These are phyloP conservation scores for Gavia stellata DNA, from an alignment of 2,113 vertebrate species.

Conservation along the genomic window DNA sequence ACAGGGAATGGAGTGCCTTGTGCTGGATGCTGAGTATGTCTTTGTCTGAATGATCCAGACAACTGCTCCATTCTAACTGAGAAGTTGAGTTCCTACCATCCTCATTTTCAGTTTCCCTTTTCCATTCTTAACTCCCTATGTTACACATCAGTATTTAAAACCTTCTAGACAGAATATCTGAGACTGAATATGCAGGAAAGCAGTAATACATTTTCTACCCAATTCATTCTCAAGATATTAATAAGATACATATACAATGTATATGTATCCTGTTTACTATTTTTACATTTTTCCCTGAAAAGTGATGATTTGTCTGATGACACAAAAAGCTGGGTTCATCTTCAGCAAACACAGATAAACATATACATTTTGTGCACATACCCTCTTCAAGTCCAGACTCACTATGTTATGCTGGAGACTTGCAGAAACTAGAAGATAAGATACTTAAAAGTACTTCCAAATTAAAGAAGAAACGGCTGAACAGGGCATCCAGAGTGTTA, in stretches of 20 bases:
- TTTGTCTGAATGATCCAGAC: background rate
- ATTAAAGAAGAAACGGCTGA: background rate
- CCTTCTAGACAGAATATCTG: background rate
- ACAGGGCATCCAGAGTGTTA: background rate
- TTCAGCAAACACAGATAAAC: background rate
- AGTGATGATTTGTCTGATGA: background rate
- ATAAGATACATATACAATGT: too few relatives aligned
- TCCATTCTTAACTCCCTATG: background rate
- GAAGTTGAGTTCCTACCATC: background rate
- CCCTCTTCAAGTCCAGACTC: background rate
- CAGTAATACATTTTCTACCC: background rate
- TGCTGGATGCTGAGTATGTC: background rate
- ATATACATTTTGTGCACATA: background rate
- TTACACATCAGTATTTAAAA: background rate
- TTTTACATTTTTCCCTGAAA: background rate
- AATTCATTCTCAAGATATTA: background rate
- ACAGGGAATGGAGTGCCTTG: too few relatives aligned
- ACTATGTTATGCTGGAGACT: background rate
- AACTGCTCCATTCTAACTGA: background rate
- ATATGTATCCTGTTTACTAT: accelerated
- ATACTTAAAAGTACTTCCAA: background rate
- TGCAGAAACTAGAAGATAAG: background rate
- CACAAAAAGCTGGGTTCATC: background rate
- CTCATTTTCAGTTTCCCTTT: background rate
- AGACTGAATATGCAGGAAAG: background rate